Evolutionary conservation across 2,113 vertebrate species (phyloP).

Genomic region (Lipotes vexillifer): DNA sequence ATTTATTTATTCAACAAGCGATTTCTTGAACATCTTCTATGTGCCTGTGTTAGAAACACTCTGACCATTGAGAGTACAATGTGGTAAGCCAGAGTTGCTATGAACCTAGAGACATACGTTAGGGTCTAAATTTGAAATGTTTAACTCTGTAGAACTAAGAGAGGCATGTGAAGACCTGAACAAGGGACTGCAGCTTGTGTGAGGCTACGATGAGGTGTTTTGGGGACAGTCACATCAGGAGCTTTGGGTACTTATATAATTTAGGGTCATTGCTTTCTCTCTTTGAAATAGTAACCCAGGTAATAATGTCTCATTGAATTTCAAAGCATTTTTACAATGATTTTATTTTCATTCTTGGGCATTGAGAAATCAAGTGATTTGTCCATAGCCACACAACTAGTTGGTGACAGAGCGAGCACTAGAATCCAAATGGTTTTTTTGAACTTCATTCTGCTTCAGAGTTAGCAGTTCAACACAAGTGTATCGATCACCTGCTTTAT

Average conservation of each 20-base stretch:
- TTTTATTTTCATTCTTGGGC: not conserved
- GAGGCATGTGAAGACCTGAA: not conserved
- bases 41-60: not conserved
- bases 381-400: not conserved
- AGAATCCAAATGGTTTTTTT: not conserved
- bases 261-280: not conserved
- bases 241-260: not conserved
- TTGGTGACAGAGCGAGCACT: not conserved
- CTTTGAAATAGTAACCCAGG: not conserved
- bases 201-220: not conserved
- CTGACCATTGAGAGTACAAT: not conserved
- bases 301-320: not conserved
- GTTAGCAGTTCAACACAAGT: not conserved
- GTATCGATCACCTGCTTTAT: not conserved
- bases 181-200: not conserved
- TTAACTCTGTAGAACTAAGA: not conserved
- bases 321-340: constrained; percentile 21
- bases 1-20: not conserved
- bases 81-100: not conserved
- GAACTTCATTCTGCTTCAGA: not conserved
- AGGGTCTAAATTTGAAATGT: not conserved
- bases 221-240: not conserved
- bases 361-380: constrained; percentile 6
- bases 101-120: not conserved
- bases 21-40: not conserved